phyloP scores from a whole-genome alignment of 2,888 invertebrate genomes.

The Cylindroiulus punctatus region DNA sequence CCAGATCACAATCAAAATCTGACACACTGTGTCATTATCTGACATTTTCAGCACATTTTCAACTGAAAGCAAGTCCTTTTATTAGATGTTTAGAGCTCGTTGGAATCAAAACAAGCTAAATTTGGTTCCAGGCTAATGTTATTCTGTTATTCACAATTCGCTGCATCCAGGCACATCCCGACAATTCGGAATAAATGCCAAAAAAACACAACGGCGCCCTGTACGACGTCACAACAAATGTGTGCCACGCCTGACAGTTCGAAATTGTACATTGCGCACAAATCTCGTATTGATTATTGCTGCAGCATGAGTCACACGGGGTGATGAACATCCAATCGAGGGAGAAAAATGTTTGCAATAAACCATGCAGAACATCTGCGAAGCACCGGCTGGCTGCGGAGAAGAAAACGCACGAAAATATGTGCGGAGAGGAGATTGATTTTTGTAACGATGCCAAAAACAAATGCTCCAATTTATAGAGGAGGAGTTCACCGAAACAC shows the following conservation, averaged over 20 bases:
- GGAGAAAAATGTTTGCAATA: constrained; percentile 38
- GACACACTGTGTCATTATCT: too few relatives aligned
- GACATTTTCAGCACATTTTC: too few relatives aligned
- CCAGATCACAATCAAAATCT: too few relatives aligned
- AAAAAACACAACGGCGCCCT: not conserved
- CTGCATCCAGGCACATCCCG: too few relatives aligned
- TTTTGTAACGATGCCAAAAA: constrained; percentile 35
- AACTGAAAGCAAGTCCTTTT: too few relatives aligned
- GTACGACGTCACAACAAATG: not conserved
- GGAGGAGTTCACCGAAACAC: constrained; percentile 11
- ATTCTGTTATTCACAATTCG: too few relatives aligned
- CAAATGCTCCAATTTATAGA: constrained; percentile 39
- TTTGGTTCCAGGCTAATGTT: too few relatives aligned
- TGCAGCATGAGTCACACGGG: constrained; percentile 1
- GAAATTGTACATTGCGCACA: constrained; percentile 26
- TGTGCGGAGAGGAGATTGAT: not conserved
- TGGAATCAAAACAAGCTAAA: too few relatives aligned
- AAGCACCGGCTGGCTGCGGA: not conserved
- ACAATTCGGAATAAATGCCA: too few relatives aligned
- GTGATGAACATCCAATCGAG: constrained; percentile 39
- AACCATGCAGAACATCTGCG: constrained; percentile 17
- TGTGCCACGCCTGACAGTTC: constrained; percentile 3
- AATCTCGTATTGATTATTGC: constrained; percentile 48
- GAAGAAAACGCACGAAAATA: constrained; percentile 34
- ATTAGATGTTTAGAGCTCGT: too few relatives aligned